phyloP scores from a whole-genome alignment of 2,888 invertebrate genomes.

The Acanthopleura granulata region DNA sequence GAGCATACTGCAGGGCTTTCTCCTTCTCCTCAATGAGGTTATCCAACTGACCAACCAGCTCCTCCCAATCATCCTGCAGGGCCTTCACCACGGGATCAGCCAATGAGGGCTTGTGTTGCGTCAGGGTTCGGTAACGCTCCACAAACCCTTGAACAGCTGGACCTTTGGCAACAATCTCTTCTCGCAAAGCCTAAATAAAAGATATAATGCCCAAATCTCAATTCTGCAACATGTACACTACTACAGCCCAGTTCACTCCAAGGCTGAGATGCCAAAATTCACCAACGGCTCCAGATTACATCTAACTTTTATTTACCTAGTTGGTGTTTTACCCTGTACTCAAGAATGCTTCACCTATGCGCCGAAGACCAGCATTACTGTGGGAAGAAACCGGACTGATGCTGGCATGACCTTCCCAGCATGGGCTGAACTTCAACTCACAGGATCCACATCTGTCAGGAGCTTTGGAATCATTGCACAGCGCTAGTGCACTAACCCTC shows the following conservation, averaged over 20 bases:
- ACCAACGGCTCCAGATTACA: too few relatives aligned
- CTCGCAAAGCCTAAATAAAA: conserved; percentile 81
- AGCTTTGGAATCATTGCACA: too few relatives aligned
- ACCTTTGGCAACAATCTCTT: conserved; percentile 83
- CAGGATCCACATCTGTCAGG: too few relatives aligned
- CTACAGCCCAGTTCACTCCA: too few relatives aligned
- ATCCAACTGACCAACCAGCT: conserved; percentile 43
- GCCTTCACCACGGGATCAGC: conserved; percentile 58
- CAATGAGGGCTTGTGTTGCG: conserved; percentile 55
- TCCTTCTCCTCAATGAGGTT: conserved; percentile 53
- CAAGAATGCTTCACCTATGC: not conserved
- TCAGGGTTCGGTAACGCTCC: conserved; percentile 49
- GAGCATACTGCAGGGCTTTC: conserved; percentile 44
- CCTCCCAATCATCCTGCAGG: conserved; percentile 52
- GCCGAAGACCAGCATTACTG: not conserved
- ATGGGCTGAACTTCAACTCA: too few relatives aligned
- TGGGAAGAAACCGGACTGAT: not conserved
- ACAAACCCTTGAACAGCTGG: conserved; percentile 75
- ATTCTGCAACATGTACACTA: too few relatives aligned
- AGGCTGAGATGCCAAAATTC: too few relatives aligned
- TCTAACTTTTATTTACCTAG: not conserved
- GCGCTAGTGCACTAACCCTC: too few relatives aligned
- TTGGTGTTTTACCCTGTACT: not conserved
- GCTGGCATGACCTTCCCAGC: too few relatives aligned
- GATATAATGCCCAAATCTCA: not conserved